These are phyloP conservation scores for Ctenicera cuprea DNA, from an alignment of 2,888 invertebrate genomes.

Conservation along the genomic window DNA sequence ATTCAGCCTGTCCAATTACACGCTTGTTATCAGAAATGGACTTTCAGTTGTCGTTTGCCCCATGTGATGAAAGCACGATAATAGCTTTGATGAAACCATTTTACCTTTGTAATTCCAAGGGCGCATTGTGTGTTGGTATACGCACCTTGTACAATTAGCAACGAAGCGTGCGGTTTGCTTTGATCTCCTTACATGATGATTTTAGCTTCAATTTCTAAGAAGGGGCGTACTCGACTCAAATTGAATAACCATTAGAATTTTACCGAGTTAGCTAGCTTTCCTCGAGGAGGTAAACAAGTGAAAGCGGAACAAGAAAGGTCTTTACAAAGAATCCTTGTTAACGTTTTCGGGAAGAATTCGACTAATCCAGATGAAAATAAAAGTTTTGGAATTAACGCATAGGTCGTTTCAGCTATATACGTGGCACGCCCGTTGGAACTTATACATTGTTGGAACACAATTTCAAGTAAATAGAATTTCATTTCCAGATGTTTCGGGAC, in stretches of 20 bases:
- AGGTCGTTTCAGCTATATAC: not conserved
- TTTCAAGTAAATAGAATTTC: conserved; percentile 6
- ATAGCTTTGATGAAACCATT: conserved; percentile 13
- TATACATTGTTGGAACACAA: not conserved
- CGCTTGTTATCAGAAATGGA: conserved; percentile 29
- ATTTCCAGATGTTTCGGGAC: not conserved
- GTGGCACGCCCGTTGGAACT: not conserved
- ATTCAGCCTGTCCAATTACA: conserved; percentile 2
- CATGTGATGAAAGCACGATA: not conserved
- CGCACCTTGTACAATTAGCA: conserved; percentile 16
- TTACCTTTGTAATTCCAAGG: conserved; percentile 23
- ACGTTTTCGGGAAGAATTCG: not conserved
- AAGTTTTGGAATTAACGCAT: not conserved
- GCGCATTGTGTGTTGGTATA: conserved; percentile 20
- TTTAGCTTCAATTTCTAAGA: conserved; percentile 1
- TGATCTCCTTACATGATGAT: conserved; percentile 23
- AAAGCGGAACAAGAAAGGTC: not conserved
- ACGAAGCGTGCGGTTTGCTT: conserved; percentile 26
- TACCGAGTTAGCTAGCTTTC: not conserved
- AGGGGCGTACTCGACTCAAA: not conserved
- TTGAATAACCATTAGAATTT: conserved; percentile 17
- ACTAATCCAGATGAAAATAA: conserved; percentile 4
- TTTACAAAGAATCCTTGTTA: conserved; percentile 1
- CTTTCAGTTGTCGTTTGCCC: conserved; percentile 6
- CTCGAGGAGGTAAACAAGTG: not conserved